Evolutionary conservation across 2,888 invertebrate species (phyloP), one percentile per base, ranked within the genome.

Genomic region (Papilio gigon): DNA sequence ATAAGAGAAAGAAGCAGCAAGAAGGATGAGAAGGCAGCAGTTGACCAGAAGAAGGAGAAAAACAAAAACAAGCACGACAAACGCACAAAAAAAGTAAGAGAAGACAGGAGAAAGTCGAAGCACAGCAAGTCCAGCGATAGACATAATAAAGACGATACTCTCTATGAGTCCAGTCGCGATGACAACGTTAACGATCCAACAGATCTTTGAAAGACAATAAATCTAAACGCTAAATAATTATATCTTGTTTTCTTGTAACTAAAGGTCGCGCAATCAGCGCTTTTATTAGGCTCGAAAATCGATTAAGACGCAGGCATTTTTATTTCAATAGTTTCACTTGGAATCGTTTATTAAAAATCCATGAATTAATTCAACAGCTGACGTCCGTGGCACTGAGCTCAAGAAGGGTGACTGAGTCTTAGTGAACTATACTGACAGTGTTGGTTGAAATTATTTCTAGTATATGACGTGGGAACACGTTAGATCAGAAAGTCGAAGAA

Each of bases 111-210:
- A 40, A 75, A 74, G 30, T 61, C 60, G 14, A 67, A 76, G 2
- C 72, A 71, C 5, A 47, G 5, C 35, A 67, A 61, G 25, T 1
- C 60, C 12, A 27, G 9, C 20, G 53, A 61, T 9, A 47, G 37
- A 17, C 59, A 66, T 37, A 60, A 66, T 35, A 77, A 71, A 59
- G 78, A 77, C 0, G 83, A 82, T 4, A 78, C 80, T 0, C 82
- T 85, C 53, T 90, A 89, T 40, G 87, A 88, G 70, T 90, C 90
- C n/a, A 90, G 88, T 73, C 77, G 79, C 33, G 90, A 90, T 22
- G 89, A 89, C 1, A 85, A 86, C 71, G 88, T 90, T 2, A 90
- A 90, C 71, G 89, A 90, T 65, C 90, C 89, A 2, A 84, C 80
- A 0, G 82, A 83, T 20, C 78, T 70, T 73, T 64, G 59, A 60